phyloP scores from a whole-genome alignment of 2,888 invertebrate genomes.

The Aphodius granarius region DNA sequence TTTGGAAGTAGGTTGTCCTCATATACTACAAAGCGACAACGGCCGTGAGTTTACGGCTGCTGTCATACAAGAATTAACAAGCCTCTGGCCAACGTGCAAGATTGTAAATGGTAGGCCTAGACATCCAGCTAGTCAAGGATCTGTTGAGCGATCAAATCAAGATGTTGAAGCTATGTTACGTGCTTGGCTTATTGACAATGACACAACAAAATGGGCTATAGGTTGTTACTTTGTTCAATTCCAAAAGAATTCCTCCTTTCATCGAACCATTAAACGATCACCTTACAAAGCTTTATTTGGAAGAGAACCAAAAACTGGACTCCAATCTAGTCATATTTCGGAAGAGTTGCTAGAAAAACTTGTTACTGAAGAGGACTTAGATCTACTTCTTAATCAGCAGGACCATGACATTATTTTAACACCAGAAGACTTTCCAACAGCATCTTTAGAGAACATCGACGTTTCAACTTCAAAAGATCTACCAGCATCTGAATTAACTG shows the following conservation, averaged over 20 bases:
- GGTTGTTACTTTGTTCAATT: constrained; percentile 28
- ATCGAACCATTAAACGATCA: constrained; percentile 25
- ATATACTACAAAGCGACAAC: constrained; percentile 2
- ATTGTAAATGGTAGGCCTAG: constrained; percentile 24
- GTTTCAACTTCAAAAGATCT: constrained; percentile 19
- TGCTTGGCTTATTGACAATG: constrained; percentile 12
- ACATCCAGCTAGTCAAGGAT: constrained; percentile 1
- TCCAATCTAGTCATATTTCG: constrained; percentile 8
- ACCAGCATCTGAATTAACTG: constrained; percentile 8
- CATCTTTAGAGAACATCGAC: constrained; percentile 21
- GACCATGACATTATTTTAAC: no score
- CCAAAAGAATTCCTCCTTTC: constrained; percentile 26
- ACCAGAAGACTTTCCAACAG: constrained; percentile 2
- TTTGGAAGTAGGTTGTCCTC: constrained; percentile 22
- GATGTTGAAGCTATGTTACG: constrained; percentile 24
- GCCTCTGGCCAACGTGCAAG: constrained; percentile 27
- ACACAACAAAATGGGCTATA: constrained; percentile 2
- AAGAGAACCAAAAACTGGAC: constrained; percentile 22
- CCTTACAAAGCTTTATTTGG: constrained; percentile 32
- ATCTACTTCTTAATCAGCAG: constrained; percentile 21
- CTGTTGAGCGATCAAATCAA: constrained; percentile 19
- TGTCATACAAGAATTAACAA: constrained; percentile 26
- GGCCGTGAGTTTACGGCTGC: constrained; percentile 26
- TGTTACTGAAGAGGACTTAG: constrained; percentile 9
- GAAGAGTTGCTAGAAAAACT: constrained; percentile 18